phyloP scores from a whole-genome alignment of 2,888 invertebrate species.

The Nomada lathburiana region DNA sequence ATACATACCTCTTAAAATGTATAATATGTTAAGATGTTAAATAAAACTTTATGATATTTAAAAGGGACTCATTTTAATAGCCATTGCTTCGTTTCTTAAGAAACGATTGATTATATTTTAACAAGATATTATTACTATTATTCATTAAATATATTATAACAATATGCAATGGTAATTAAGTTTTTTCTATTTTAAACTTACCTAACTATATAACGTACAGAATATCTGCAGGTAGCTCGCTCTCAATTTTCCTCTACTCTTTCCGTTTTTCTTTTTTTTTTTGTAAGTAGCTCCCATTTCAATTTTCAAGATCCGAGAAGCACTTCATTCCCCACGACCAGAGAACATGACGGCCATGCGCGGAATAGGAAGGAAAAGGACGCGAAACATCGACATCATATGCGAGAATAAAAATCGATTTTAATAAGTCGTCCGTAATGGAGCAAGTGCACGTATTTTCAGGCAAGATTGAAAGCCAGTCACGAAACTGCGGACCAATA shows the following conservation, averaged over 20 bases:
- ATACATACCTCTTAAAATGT: too few species aligned
- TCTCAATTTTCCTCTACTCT: neutral
- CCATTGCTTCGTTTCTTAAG: too few species aligned
- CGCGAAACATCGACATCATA: conserved; percentile 8
- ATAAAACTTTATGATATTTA: too few species aligned
- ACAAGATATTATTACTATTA: too few species aligned
- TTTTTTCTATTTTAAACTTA: neutral
- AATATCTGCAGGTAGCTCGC: conserved; percentile 3
- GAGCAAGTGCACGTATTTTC: conserved; percentile 32
- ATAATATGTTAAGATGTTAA: too few species aligned
- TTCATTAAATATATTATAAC: too few species aligned
- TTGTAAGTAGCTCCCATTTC: conserved; percentile 11
- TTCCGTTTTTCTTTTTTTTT: neutral
- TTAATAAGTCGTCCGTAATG: conserved; percentile 45
- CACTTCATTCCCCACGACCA: neutral
- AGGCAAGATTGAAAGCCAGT: conserved; percentile 26
- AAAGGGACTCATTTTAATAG: too few species aligned
- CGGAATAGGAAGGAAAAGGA: conserved; percentile 7
- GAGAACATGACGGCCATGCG: neutral
- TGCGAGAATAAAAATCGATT: conserved; percentile 45
- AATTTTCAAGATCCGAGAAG: conserved; percentile 17
- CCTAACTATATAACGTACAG: neutral
- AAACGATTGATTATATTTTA: too few species aligned
- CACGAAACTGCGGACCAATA: conserved; percentile 19
- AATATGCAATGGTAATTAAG: too few species aligned